Conservation (phyloP, 1,140 invertebrate genomes). For the Lucilia cuprina region DNA sequence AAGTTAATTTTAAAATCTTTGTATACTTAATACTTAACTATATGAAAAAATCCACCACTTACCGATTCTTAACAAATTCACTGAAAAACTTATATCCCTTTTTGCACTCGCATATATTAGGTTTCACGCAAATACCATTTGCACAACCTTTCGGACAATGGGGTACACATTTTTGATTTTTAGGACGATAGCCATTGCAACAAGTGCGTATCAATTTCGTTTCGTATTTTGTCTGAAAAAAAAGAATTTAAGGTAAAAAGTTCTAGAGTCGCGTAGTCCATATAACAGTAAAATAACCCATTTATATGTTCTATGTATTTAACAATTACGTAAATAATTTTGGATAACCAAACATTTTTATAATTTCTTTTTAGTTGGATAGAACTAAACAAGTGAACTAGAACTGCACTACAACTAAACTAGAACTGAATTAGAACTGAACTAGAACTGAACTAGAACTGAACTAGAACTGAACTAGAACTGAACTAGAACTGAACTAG, state of each 20-base stretch:
- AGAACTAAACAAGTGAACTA: no score
- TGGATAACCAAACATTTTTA: no score
- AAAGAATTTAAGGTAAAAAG: neutral
- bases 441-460: no score
- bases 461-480: no score
- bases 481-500: no score
- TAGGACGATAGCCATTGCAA: slow-evolving; percentile 7
- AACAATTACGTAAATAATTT: no score
- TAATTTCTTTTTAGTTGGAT: no score
- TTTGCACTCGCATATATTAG: slow-evolving; percentile 27
- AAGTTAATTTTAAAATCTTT: neutral
- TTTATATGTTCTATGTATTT: no score
- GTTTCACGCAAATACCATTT: slow-evolving; percentile 27
- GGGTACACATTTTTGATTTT: slow-evolving; percentile 49
- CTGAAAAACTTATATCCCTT: slow-evolving; percentile 28
- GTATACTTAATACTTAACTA: neutral
- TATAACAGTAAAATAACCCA: no score
- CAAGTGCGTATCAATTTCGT: neutral
- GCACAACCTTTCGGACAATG: slow-evolving; percentile 46
- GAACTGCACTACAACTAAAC: no score
- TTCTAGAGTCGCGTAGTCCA: no score
- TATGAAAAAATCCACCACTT: neutral
- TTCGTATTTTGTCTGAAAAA: neutral
- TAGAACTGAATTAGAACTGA: no score
- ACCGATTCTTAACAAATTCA: neutral